Percentiles rank a stretch among this genome's conserved stretches.
These are phyloP conservation scores for Harlomillsia oculata DNA, from an alignment of 1,140 invertebrate species.

Conservation along the genomic window DNA sequence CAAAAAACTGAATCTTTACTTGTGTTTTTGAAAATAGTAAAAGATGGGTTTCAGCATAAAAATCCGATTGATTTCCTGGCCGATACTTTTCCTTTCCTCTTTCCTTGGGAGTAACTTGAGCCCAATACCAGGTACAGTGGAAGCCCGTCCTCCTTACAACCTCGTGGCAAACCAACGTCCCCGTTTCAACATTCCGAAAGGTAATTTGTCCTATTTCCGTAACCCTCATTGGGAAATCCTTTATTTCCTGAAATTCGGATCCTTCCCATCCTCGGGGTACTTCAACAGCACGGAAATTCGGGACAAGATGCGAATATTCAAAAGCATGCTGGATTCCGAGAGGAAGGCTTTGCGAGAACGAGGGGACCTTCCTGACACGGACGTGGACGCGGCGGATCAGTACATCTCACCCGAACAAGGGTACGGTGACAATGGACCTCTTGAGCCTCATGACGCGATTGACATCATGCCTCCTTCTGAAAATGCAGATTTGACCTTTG, in stretches of 20 bases:
- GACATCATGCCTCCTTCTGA: not conserved
- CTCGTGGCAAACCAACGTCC: conserved; percentile 17
- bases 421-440: no score
- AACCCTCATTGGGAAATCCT: conserved; percentile 20
- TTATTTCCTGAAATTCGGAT: conserved; percentile 20
- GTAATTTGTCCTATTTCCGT: conserved; percentile 18
- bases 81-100: no score
- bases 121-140: no score
- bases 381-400: not conserved
- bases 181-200: conserved; percentile 20
- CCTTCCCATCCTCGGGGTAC: conserved; percentile 14
- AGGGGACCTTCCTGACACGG: not conserved
- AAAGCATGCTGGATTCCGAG: not conserved
- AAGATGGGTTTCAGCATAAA: no score
- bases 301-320: conserved; percentile 11
- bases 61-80: no score
- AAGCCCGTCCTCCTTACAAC: conserved; percentile 5
- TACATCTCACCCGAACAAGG: not conserved
- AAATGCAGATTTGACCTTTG: not conserved
- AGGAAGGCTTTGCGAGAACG: no score
- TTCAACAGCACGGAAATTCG: conserved; percentile 16
- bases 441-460: not conserved
- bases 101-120: no score
- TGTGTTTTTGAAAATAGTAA: no score
- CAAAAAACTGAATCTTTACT: no score